These are phyloP conservation scores for Scaptomyza polygonia DNA, from an alignment of 2,888 invertebrate genomes.

Conservation along the genomic window DNA sequence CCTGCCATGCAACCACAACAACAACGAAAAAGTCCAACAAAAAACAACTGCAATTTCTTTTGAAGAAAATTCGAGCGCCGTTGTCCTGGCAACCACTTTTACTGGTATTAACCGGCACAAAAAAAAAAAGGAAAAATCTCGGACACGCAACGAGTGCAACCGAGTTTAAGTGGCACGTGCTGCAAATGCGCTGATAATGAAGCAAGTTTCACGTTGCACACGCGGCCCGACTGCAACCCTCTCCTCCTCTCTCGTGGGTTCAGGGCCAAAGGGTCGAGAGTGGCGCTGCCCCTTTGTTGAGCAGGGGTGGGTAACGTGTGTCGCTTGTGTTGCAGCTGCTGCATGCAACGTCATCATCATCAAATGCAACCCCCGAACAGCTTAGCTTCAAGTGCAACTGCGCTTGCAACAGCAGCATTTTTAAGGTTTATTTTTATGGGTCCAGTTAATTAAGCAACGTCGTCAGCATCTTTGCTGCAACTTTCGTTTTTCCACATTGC, in stretches of 20 bases:
- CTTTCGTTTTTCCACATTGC: constrained; percentile 55
- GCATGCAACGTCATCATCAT: constrained; percentile 59
- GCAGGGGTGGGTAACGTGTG: constrained; percentile 47
- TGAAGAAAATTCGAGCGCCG: constrained; percentile 53
- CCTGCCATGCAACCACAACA: constrained; percentile 55
- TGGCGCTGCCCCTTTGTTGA: constrained; percentile 49
- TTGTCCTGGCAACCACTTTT: constrained; percentile 62
- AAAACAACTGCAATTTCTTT: constrained; percentile 58
- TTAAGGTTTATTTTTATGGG: constrained; percentile 7
- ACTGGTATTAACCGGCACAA: constrained; percentile 6
- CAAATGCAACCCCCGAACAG: constrained; percentile 36
- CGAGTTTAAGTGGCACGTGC: constrained; percentile 60
- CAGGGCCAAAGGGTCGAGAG: constrained; percentile 50
- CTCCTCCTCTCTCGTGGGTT: too few relatives aligned
- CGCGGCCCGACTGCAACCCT: constrained; percentile 46
- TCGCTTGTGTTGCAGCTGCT: constrained; percentile 54
- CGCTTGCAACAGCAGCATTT: constrained; percentile 51
- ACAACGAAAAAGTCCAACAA: constrained; percentile 23
- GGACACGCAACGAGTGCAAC: constrained; percentile 48
- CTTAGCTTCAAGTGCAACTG: constrained; percentile 43
- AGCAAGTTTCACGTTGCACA: constrained; percentile 53
- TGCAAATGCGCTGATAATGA: constrained; percentile 69
- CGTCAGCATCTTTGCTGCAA: constrained; percentile 72
- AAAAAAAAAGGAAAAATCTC: constrained; percentile 62
- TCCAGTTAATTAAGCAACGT: constrained; percentile 69